A percentile compares a stretch with the other conserved stretches of the same genome.
These are phyloP conservation scores for Thalpophila matura DNA, from an alignment of 2,888 invertebrate species.

Conservation along the genomic window DNA sequence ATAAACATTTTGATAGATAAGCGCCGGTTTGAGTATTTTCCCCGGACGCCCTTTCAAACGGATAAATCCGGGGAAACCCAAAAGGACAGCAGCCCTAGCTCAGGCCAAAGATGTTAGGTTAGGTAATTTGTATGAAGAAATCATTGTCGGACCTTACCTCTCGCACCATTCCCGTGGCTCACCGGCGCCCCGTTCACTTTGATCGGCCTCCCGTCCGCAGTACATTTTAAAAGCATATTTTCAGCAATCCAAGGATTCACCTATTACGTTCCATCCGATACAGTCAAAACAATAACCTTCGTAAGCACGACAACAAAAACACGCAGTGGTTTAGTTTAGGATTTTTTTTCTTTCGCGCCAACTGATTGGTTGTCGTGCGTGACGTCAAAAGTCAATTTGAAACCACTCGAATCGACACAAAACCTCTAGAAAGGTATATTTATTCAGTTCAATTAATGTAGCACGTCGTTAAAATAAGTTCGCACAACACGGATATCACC, in stretches of 20 bases:
- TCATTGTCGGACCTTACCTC: slow-evolving; percentile 79
- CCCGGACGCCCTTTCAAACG: too few species aligned
- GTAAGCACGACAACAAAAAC: slow-evolving; percentile 76
- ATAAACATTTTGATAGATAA: too few species aligned
- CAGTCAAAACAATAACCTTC: slow-evolving; percentile 67
- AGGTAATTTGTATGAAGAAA: background rate
- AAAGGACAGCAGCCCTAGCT: too few species aligned
- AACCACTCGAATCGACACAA: slow-evolving; percentile 81
- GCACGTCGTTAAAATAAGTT: slow-evolving; percentile 67
- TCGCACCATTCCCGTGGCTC: slow-evolving; percentile 85
- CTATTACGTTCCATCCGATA: slow-evolving; percentile 78
- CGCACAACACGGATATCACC: slow-evolving; percentile 72
- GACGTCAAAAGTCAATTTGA: slow-evolving; percentile 88
- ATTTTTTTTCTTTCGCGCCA: slow-evolving; percentile 77
- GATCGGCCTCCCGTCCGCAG: slow-evolving; percentile 88
- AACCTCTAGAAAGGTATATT: slow-evolving; percentile 63
- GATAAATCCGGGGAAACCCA: too few species aligned
- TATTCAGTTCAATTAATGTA: slow-evolving; percentile 61
- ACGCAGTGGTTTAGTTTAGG: slow-evolving; percentile 63
- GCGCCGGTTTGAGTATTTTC: too few species aligned
- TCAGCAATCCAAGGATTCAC: slow-evolving; percentile 73
- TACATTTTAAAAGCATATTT: slow-evolving; percentile 89
- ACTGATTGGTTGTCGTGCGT: slow-evolving; percentile 82
- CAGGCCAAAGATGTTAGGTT: background rate
- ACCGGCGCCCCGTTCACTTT: slow-evolving; percentile 86